Evolutionary conservation across 2,888 invertebrate species (phyloP), one percentile per base, ranked within the genome.

Genomic region (Heteromurus nitidus): DNA sequence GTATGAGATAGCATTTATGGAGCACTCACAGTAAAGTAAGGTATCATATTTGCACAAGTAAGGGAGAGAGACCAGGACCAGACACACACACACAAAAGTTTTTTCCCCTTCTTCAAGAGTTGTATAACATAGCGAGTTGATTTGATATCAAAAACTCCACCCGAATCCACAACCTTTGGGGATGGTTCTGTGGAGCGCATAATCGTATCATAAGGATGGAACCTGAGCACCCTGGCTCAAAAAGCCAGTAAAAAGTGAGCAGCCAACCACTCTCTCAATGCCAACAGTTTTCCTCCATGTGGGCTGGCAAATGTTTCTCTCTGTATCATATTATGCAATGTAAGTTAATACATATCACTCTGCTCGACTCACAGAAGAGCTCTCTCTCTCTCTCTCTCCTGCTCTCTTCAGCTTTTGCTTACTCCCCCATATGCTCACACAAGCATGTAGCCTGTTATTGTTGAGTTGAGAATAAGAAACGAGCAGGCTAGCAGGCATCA

Each of bases 241-340:
- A 84, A 76, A 72, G 72, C 77, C 77, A 79, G 83, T 80, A 80
- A 82, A 82, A 82, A 84, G 83, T 82, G 84, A 84, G 81, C 86
- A 84, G 82, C 84, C 82, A 84, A 84, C 83, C 86, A 86, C 82
- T 80, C 74, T 76, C 83, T 72, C 76, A 72, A 82, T 74, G 73
- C 85, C 86, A 83, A 86, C 84, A 84, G 68, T 76, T 76, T 84
- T 83, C 81, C 83, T 83, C 83, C 84, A 84, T 82, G 86, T 84
- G 85, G 86, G 86, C 85, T 85, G 84, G 85, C 81, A 79, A 80
- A 77, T 70, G 75, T 69, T 75, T 60, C 42, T n/a, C n/a, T 42
- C 69, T 69, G 55, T 75, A 18, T 47, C n/a, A 30, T n/a, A n/a
- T n/a, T n/a, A 50, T 50, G 50, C 50, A n/a, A 18, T 50, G 58